Evolutionary conservation across 2,797 vertebrate genomes (phyloP).

Genomic region (Chelon auratus): DNA sequence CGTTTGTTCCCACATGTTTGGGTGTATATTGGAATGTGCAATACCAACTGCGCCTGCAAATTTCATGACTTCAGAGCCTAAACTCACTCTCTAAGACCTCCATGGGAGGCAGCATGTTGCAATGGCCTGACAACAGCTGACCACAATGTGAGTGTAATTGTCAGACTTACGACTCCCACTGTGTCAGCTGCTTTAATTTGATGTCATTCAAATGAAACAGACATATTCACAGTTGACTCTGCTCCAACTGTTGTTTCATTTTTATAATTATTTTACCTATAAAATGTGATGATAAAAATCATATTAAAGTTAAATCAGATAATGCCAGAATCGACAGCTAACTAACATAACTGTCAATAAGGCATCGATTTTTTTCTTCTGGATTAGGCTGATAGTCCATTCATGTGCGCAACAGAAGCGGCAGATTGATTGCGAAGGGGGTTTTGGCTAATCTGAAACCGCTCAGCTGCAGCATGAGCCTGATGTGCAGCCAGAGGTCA

Average conservation of each 20-base stretch:
- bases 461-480: slow-evolving; percentile 57
- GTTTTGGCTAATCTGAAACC: slow-evolving; percentile 45
- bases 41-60: slow-evolving; percentile 41
- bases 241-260: too few species aligned
- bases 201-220: too few species aligned
- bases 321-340: too few species aligned
- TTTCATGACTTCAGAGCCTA: slow-evolving; percentile 43
- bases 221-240: too few species aligned
- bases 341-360: neutral
- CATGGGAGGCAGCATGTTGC: slow-evolving; percentile 51
- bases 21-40: slow-evolving; percentile 49
- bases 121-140: slow-evolving; percentile 42
- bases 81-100: slow-evolving; percentile 57
- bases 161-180: slow-evolving; percentile 41
- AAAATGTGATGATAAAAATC: too few species aligned
- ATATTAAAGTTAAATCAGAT: too few species aligned
- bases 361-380: neutral
- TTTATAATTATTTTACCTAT: too few species aligned
- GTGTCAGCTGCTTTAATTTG: neutral
- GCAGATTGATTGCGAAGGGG: slow-evolving; percentile 28
- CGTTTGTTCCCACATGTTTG: slow-evolving; percentile 56
- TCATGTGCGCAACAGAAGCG: neutral
- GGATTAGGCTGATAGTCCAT: neutral
- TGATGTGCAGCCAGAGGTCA: slow-evolving; percentile 63
- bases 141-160: slow-evolving; percentile 43